Base-by-base conservation (phyloP, 2,888 invertebrate species). In the Acleris sparsana region DNA sequence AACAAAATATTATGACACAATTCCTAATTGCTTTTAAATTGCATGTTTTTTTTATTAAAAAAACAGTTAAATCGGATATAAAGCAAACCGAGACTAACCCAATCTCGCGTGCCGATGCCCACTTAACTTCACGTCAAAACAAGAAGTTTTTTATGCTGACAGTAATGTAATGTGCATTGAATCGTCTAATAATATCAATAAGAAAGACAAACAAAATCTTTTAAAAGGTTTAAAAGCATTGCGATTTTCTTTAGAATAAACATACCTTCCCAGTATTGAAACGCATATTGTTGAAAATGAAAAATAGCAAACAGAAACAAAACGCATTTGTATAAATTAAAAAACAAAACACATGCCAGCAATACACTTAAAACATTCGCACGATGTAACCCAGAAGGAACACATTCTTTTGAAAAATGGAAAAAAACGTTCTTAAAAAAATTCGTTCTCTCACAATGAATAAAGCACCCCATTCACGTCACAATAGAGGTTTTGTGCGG, bases 391-490 rank as follows among this genome's bases (percentile, higher is more conserved):
- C 75, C 82, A 82, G 84, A 85, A 64, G 59, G 48, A 60, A 83
- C 83, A 85, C 83, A 83, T 83, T 79, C 76, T 75, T 77, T 78
- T 80, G 77, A 85, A 81, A 84, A 81, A 83, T 75, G 84, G 85
- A 80, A 76, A 80, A 84, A 84, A 79, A 82, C 84, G 80, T 88
- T 90, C 87, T 87, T 89, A 84, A 87, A 91, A 89, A 91, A 89
- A 88, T 86, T 86, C 82, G 85, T 86, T 88, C 83, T 83, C 81
- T 75, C 83, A 86, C 87, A 87, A 87, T 87, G 83, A 84, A 80
- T 85, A 89, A 86, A 89, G 83, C 86, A 77, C 86, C 83, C 89
- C 85, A 87, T 90, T 90, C 89, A 87, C 76, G 74, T 78, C 75
- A 91, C 91, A 91, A 92, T 90, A 76, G 87, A 75, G 78, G 85